Evolutionary conservation across 2,113 vertebrate genomes (phyloP).

Genomic region (Lepisosteus osseus): DNA sequence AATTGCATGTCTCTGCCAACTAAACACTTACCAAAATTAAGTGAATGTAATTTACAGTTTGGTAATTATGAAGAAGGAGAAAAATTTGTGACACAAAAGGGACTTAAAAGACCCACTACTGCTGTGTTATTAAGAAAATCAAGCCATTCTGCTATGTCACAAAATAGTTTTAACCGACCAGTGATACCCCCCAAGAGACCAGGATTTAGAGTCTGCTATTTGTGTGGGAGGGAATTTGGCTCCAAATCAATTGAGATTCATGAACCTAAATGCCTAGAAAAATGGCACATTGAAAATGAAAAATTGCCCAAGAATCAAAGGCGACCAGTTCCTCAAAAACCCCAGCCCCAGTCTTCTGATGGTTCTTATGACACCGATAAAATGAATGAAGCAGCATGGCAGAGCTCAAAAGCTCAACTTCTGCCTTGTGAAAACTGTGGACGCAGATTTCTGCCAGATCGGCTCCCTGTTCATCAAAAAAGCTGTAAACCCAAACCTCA

Average conservation of each 20-base stretch:
- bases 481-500: constrained; percentile 45
- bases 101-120: constrained; percentile 45
- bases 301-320: constrained; percentile 56
- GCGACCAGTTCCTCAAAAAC: constrained; percentile 56
- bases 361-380: neutral
- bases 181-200: constrained; percentile 53
- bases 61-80: neutral
- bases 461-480: constrained; percentile 54
- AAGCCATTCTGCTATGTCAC: constrained; percentile 38
- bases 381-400: constrained; percentile 44
- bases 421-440: constrained; percentile 56
- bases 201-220: constrained; percentile 57
- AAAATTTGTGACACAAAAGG: constrained; percentile 8
- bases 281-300: constrained; percentile 62
- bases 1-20: neutral
- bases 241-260: constrained; percentile 64
- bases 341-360: constrained; percentile 19
- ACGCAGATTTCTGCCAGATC: constrained; percentile 56
- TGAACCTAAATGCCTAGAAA: constrained; percentile 67
- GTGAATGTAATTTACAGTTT: neutral
- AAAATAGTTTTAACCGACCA: constrained; percentile 25
- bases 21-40: neutral
- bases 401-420: constrained; percentile 53
- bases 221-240: constrained; percentile 72
- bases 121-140: constrained; percentile 30